Evolutionary conservation across 2,797 vertebrate genomes (phyloP), one percentile per base, ranked within the genome.

Genomic region (Enteromius mattozi): DNA sequence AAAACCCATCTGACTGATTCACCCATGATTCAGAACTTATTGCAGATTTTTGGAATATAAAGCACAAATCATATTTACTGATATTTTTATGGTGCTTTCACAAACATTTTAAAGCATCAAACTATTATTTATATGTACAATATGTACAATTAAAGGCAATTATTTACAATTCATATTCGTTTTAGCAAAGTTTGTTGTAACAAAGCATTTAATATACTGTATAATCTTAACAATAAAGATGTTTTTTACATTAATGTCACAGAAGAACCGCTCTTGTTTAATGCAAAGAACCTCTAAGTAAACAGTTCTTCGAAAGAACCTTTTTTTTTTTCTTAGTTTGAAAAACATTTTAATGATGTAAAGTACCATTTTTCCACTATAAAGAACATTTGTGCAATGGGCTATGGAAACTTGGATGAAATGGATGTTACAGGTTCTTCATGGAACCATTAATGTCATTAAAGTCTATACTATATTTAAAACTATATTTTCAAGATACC

Each of bases 401-500:
- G 37, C 33, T 33, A 3, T 51, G 49, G 49, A 51, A 51, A 51
- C 17, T 2, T 51, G 47, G 4, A 49, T 49, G 17, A 17, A 7
- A 51, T 51, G 6, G 49, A 35, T 56, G 51, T 21, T 54, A 56
- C 54, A 59, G 3, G 56, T 24, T 59, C n/a, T 59, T 24, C n/a
- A 5, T 24, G n/a, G n/a, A 24, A 24, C n/a, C 10, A 5, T 24
- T 59, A 65, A 65, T 61, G 4, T n/a, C n/a, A 19, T 17, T 12
- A 2, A 42, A 10, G 40, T 42, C 12, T 35, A 35, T 14, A 37
- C 4, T 6, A 45, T 45, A 45, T 45, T 24, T 35, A 19, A 42
- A 5, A 0, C 33, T n/a, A 17, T 70, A 37, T n/a, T 70, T 70
- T 40, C 3, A 42, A 37, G 3, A 63, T 90, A 95, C 95, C 93